phyloP scores from a whole-genome alignment of 2,797 vertebrate species.

The Intellagama lesueurii region DNA sequence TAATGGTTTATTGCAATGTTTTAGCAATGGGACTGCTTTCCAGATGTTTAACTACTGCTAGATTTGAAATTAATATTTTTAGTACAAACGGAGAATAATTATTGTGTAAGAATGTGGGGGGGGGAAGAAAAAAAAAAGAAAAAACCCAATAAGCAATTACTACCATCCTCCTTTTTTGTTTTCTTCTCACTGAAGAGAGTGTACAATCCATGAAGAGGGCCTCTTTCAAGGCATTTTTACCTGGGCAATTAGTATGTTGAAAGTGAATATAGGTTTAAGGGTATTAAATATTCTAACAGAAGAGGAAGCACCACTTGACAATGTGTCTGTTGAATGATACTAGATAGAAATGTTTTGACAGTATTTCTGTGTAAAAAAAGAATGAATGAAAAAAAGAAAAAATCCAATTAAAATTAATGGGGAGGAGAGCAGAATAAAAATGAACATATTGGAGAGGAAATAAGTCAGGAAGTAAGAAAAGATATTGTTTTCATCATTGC shows the following conservation, averaged over 20 bases:
- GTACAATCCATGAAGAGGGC: neutral
- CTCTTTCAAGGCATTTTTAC: slow-evolving; percentile 20
- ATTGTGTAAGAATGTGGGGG: neutral
- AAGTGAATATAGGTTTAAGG: slow-evolving; percentile 9
- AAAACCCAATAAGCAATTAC: neutral
- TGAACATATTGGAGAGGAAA: neutral
- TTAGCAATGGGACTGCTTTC: neutral
- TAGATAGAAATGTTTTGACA: neutral
- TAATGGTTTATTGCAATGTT: neutral
- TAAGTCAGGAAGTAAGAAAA: neutral
- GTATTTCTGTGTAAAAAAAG: neutral
- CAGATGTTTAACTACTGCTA: neutral
- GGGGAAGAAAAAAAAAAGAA: neutral
- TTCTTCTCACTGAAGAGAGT: neutral
- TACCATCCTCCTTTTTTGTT: neutral
- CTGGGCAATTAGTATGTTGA: slow-evolving; percentile 20
- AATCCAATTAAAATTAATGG: slow-evolving; percentile 17
- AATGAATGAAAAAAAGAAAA: neutral
- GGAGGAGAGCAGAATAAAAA: neutral
- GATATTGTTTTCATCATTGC: neutral
- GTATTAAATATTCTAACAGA: slow-evolving; percentile 29
- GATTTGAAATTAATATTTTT: slow-evolving; percentile 1
- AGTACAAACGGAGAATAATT: neutral
- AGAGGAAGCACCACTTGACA: slow-evolving; percentile 18
- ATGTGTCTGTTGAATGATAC: slow-evolving; percentile 15